These are phyloP conservation scores for Cisticola juncidis DNA, from an alignment of 2,113 vertebrate species.

Conservation along the genomic window DNA sequence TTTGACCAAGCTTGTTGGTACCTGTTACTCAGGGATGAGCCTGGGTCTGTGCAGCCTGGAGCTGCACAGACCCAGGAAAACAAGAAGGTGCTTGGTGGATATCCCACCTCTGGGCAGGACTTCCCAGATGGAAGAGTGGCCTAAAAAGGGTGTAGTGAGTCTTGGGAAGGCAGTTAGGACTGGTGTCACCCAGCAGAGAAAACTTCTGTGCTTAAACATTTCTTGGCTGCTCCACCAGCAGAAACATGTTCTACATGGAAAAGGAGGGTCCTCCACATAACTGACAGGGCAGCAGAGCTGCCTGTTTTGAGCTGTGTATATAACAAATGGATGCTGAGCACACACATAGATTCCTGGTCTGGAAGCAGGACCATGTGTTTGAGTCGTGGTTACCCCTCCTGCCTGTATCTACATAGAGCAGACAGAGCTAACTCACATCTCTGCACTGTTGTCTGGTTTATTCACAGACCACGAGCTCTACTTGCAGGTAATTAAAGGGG, in stretches of 20 bases:
- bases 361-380: not conserved
- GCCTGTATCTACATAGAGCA: not conserved
- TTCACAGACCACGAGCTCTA: not conserved
- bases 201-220: not conserved
- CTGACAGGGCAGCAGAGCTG: not conserved
- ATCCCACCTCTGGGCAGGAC: not conserved
- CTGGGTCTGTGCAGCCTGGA: too few species aligned
- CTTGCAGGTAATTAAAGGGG: not conserved
- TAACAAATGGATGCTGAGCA: not conserved
- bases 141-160: not conserved
- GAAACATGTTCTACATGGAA: not conserved
- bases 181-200: not conserved
- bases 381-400: not conserved
- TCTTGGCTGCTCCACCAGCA: not conserved
- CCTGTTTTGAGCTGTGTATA: accelerated
- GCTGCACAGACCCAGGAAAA: not conserved
- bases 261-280: not conserved
- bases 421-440: not conserved
- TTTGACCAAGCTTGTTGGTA: not conserved
- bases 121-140: not conserved
- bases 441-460: accelerated
- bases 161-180: not conserved
- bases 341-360: not conserved
- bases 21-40: not conserved
- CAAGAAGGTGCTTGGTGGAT: not conserved